These are phyloP conservation scores for Melanostigma gelatinosum DNA, from an alignment of 2,113 vertebrate genomes.

Conservation along the genomic window DNA sequence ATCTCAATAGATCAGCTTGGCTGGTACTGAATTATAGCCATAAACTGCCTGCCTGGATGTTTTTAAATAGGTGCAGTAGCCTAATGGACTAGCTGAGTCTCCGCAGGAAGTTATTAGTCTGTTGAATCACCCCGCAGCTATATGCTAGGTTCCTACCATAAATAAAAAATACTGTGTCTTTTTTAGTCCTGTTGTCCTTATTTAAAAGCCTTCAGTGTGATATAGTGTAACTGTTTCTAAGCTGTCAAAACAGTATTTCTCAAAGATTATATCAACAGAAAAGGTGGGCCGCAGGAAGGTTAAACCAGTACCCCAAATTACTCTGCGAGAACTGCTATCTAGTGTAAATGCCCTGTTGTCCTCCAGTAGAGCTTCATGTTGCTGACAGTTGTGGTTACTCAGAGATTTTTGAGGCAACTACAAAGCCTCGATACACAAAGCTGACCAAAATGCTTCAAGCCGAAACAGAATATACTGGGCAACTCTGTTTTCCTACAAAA, in stretches of 20 bases:
- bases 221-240: slow-evolving; percentile 61
- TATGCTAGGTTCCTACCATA: slow-evolving; percentile 35
- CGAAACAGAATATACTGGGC: background rate
- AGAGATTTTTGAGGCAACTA: slow-evolving; percentile 38
- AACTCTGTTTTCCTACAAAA: background rate
- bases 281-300: slow-evolving; percentile 45
- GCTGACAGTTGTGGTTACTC: slow-evolving; percentile 28
- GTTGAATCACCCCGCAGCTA: slow-evolving; percentile 33
- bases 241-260: slow-evolving; percentile 69
- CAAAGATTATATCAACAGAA: slow-evolving; percentile 66
- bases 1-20: slow-evolving; percentile 77
- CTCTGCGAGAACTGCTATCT: slow-evolving; percentile 43
- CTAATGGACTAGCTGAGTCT: slow-evolving; percentile 66
- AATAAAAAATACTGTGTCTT: slow-evolving; percentile 62
- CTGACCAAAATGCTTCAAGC: background rate
- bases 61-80: slow-evolving; percentile 63
- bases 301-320: slow-evolving; percentile 44
- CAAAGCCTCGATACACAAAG: background rate
- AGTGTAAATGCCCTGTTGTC: slow-evolving; percentile 40
- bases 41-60: slow-evolving; percentile 61
- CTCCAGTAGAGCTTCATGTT: slow-evolving; percentile 2
- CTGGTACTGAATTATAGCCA: slow-evolving; percentile 74
- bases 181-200: slow-evolving; percentile 40
- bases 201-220: slow-evolving; percentile 66
- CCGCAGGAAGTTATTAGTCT: slow-evolving; percentile 67